Evolutionary conservation across 1,140 invertebrate species (phyloP).

Genomic region (Drosophila takahashii): DNA sequence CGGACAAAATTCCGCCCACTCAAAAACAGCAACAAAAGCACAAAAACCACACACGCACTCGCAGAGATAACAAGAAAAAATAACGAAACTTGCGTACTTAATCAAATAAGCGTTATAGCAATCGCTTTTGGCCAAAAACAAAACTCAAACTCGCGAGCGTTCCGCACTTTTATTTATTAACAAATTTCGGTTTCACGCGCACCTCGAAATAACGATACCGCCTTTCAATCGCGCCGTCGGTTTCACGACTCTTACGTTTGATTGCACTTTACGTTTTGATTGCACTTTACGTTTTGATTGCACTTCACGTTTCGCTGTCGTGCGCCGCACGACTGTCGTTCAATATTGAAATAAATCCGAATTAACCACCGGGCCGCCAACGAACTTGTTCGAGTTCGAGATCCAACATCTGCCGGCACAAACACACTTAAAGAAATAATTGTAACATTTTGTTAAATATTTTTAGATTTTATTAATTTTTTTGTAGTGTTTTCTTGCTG

Average conservation of each 20-base stretch:
- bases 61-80: conserved; percentile 35
- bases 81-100: conserved; percentile 62
- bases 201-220: conserved; percentile 40
- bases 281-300: too few relatives aligned
- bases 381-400: conserved; percentile 19
- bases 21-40: neutral
- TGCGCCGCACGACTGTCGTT: conserved; percentile 44
- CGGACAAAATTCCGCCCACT: conserved; percentile 48
- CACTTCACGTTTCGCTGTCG: too few relatives aligned
- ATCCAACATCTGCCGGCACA: too few relatives aligned
- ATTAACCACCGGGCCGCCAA: neutral
- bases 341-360: conserved; percentile 25
- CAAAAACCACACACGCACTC: conserved; percentile 28
- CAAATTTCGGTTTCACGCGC: conserved; percentile 9
- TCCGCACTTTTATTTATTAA: conserved; percentile 6
- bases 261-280: too few relatives aligned
- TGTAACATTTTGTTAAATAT: too few relatives aligned
- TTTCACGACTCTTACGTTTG: too few relatives aligned
- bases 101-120: conserved; percentile 61
- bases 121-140: conserved; percentile 58
- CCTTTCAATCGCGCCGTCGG: conserved; percentile 50
- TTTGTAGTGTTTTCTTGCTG: too few relatives aligned
- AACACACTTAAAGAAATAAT: neutral
- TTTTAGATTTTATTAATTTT: too few relatives aligned
- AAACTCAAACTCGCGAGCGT: conserved; percentile 29